Conservation (phyloP, 2,113 vertebrate species). For the Delphinapterus leucas region DNA sequence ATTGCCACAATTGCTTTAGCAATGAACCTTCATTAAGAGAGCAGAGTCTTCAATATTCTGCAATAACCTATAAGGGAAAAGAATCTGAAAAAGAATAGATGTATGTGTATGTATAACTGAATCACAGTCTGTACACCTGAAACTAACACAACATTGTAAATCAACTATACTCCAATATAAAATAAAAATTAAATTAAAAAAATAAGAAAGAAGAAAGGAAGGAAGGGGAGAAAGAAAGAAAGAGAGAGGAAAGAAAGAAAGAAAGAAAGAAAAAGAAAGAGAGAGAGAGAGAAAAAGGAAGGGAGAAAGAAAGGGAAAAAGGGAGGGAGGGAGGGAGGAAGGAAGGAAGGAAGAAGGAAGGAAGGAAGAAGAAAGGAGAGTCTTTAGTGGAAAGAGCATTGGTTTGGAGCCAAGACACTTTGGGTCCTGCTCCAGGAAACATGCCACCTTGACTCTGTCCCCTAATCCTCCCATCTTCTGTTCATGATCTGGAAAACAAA, state of each 20-base stretch:
- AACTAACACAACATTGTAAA: background rate
- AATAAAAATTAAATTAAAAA: background rate
- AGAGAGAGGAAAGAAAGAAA: too few species aligned
- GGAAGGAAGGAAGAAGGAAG: background rate
- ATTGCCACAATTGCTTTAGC: background rate
- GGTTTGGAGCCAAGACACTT: background rate
- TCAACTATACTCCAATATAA: background rate
- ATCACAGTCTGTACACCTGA: background rate
- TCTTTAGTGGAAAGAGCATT: background rate
- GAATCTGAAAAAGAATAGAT: background rate
- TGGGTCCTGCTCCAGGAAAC: background rate
- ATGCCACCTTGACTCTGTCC: fast-evolving
- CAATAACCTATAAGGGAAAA: background rate
- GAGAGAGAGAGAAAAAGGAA: too few species aligned
- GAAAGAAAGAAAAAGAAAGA: too few species aligned
- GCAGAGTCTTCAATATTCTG: background rate
- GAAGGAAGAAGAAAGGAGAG: background rate
- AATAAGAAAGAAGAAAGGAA: too few species aligned
- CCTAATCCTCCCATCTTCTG: fast-evolving
- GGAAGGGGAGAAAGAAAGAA: too few species aligned
- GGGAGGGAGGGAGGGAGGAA: background rate
- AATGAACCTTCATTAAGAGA: background rate
- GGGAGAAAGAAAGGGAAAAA: too few species aligned
- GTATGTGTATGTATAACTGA: background rate
- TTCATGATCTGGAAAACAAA: background rate